phyloP scores from a whole-genome alignment of 2,797 vertebrate genomes.

The Oceanodroma leucorhoa region DNA sequence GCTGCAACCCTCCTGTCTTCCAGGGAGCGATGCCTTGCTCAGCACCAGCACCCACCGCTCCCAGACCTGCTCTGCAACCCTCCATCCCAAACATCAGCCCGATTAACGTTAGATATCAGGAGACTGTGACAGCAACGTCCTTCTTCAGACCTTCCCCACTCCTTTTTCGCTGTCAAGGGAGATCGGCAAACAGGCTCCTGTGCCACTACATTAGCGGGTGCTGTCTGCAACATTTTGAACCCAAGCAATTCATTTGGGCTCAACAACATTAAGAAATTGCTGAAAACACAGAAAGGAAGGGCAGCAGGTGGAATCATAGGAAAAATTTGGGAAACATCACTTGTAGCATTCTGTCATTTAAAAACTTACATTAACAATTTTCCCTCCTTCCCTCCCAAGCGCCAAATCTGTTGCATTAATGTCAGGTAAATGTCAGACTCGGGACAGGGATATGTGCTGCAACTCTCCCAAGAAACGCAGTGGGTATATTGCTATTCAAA shows the following conservation, averaged over 20 bases:
- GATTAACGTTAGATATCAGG: rapidly evolving
- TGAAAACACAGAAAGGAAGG: neutral
- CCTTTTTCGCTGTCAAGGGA: neutral
- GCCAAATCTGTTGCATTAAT: neutral
- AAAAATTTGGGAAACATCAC: neutral
- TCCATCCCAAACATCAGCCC: neutral
- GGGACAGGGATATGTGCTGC: neutral
- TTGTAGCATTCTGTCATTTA: neutral
- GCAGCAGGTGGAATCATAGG: neutral
- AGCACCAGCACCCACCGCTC: neutral
- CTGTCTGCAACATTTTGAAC: neutral
- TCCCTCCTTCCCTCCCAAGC: neutral
- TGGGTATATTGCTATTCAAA: slow-evolving; percentile 23
- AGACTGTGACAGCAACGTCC: neutral
- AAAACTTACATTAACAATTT: neutral
- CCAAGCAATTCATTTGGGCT: neutral
- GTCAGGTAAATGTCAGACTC: neutral
- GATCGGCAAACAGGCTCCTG: neutral
- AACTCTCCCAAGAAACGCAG: neutral
- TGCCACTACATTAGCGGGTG: neutral
- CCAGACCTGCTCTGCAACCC: neutral
- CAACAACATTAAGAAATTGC: neutral
- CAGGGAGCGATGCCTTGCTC: neutral
- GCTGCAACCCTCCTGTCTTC: neutral
- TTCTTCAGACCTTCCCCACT: neutral